Evolutionary conservation across 2,888 invertebrate genomes (phyloP).

Genomic region (Cheiracanthium punctorium): DNA sequence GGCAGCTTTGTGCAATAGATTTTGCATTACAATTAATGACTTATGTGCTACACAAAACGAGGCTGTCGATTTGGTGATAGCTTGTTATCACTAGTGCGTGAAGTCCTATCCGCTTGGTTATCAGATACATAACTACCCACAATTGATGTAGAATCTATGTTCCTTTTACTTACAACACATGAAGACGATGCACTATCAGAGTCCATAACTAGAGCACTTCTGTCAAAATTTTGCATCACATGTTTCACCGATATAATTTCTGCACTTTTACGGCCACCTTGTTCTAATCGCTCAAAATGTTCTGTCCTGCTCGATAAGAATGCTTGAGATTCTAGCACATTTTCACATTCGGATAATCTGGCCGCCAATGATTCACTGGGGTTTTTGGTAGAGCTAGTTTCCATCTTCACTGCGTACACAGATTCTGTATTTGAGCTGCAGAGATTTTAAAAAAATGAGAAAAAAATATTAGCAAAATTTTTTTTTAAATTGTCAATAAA

Average conservation of each 20-base stretch:
- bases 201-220: slow-evolving; percentile 20
- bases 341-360: not conserved
- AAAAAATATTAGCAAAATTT: too few relatives aligned
- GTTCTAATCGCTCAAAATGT: slow-evolving; percentile 15
- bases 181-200: slow-evolving; percentile 6
- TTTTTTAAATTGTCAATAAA: too few relatives aligned
- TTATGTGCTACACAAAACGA: slow-evolving; percentile 57
- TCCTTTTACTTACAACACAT: slow-evolving; percentile 18
- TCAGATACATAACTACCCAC: slow-evolving; percentile 12
- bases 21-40: not conserved
- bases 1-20: slow-evolving; percentile 18
- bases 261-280: slow-evolving; percentile 32
- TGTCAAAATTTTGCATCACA: slow-evolving; percentile 46
- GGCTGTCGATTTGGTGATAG: slow-evolving; percentile 60
- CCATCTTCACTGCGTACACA: slow-evolving; percentile 40
- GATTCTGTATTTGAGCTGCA: slow-evolving; percentile 46
- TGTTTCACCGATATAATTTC: slow-evolving; percentile 51
- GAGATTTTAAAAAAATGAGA: too few relatives aligned
- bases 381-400: not conserved
- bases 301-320: slow-evolving; percentile 31
- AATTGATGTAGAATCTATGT: slow-evolving; percentile 28
- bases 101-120: slow-evolving; percentile 31
- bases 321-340: slow-evolving; percentile 12
- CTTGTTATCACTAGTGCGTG: slow-evolving; percentile 40
- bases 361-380: not conserved